Evolutionary conservation across 2,888 invertebrate species (phyloP), one percentile per base, ranked within the genome.

Genomic region (Pecten maximus): DNA sequence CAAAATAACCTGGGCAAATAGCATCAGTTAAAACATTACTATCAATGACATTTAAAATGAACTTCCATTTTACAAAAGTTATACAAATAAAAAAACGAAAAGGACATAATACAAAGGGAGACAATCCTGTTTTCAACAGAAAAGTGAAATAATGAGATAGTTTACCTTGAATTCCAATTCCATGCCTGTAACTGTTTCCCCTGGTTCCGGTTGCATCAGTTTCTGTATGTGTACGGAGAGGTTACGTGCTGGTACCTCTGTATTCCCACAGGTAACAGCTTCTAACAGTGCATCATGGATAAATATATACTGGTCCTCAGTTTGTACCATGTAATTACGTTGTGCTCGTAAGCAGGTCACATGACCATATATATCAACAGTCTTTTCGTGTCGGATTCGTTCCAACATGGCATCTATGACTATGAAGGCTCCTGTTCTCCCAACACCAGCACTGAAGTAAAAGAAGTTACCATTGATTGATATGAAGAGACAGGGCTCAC

Each of bases 361-460:
- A 97, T 99, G 99, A 15, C 99, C 99, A 96, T 99, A 99, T 94
- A 99, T 99, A 97, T 99, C 99, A 48, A 99, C 99, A 89, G 99
- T 99, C 97, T 99, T 99, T 96, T 99, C 99, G 96, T 99, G 98
- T 95, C 98, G 98, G 97, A 99, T 98, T 92, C 99, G 97, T 96
- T 99, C 99, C 93, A 99, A 97, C 99, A 99, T 99, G 2, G 99
- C 99, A 97, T 99, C 99, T 95, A 99, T 99, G 1, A 99, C 99
- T 95, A 99, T 99, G 97, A 99, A 99, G 97, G 99, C 99, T 87
- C 99, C 99, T 12, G 99, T 99, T 89, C 99, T 98, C 0, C 99
- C 99, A 40, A 99, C 99, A 89, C 98, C 98, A 92, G 98, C 98
- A 96, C 97, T 97, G 95, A 93, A 97, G 91, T 15, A 50, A 48